phyloP scores from a whole-genome alignment of 2,888 invertebrate genomes.

The Cacoxenus indagator region DNA sequence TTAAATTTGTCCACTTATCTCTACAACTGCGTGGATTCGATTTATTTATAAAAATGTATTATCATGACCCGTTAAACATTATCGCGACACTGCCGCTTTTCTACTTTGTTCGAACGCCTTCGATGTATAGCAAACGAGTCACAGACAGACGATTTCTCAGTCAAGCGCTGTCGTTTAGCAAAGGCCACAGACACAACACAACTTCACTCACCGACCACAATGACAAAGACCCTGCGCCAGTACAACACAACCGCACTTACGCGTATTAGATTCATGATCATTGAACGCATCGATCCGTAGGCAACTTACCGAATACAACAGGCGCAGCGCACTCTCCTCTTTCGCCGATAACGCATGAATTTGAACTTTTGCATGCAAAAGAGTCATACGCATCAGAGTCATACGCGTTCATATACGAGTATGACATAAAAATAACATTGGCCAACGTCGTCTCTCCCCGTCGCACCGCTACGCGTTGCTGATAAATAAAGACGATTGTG shows the following conservation, averaged over 20 bases:
- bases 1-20: neutral
- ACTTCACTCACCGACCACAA: neutral
- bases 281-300: slow-evolving; percentile 17
- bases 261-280: slow-evolving; percentile 18
- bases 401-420: slow-evolving; percentile 44
- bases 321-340: slow-evolving; percentile 29
- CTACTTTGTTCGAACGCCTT: slow-evolving; percentile 21
- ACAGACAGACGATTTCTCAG: neutral
- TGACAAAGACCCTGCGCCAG: slow-evolving; percentile 13
- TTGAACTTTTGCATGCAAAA: slow-evolving; percentile 58
- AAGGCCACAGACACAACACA: neutral
- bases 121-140: neutral
- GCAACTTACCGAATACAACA: neutral
- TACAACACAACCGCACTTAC: neutral
- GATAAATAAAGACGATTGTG: slow-evolving; percentile 62
- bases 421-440: slow-evolving; percentile 46
- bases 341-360: slow-evolving; percentile 45
- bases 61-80: slow-evolving; percentile 59
- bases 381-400: no score
- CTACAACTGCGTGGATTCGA: slow-evolving; percentile 10
- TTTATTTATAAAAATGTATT: slow-evolving; percentile 52
- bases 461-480: slow-evolving; percentile 28
- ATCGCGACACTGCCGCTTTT: slow-evolving; percentile 50
- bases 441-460: slow-evolving; percentile 36
- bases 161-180: neutral